Percentiles rank a stretch among this genome's conserved stretches.
Evolutionary conservation across 2,888 invertebrate species (phyloP).

Genomic region (Hemaris fuciformis): DNA sequence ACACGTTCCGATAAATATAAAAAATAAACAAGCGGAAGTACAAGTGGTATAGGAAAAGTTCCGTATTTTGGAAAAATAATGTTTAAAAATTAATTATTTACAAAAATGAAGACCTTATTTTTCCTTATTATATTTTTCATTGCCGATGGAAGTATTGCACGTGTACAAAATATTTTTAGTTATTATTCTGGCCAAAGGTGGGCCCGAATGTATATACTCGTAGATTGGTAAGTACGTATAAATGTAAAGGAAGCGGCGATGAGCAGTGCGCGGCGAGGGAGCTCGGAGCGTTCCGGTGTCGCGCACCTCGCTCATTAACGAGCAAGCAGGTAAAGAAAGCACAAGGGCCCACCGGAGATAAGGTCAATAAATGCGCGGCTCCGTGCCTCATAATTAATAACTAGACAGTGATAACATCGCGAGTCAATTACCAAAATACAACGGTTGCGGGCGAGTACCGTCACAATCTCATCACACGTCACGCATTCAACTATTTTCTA

Average conservation of each 20-base stretch:
- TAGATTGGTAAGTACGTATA: neutral
- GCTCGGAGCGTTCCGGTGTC: slow-evolving; percentile 57
- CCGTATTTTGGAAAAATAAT: too few species aligned
- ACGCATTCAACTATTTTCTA: slow-evolving; percentile 48
- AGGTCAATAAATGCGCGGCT: slow-evolving; percentile 75
- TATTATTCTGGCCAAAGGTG: neutral
- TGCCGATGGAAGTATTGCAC: too few species aligned
- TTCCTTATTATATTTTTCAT: too few species aligned
- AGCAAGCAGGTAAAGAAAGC: slow-evolving; percentile 59
- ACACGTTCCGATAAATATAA: slow-evolving; percentile 13
- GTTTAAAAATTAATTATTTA: too few species aligned
- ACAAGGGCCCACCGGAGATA: slow-evolving; percentile 73
- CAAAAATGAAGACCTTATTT: too few species aligned
- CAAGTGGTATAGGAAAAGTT: neutral
- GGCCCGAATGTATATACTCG: too few species aligned
- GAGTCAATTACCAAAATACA: slow-evolving; percentile 66
- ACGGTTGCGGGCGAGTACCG: slow-evolving; percentile 44
- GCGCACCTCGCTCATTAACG: slow-evolving; percentile 62
- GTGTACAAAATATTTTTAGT: too few species aligned
- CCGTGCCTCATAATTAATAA: slow-evolving; percentile 71
- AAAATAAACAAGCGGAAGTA: neutral
- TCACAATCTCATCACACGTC: slow-evolving; percentile 51
- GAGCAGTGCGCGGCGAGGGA: slow-evolving; percentile 23
- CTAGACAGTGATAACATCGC: slow-evolving; percentile 59
- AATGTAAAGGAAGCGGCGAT: slow-evolving; percentile 2